These are phyloP conservation scores for Oconnorella tubifera DNA, from an alignment of 2,888 invertebrate species.

Conservation along the genomic window DNA sequence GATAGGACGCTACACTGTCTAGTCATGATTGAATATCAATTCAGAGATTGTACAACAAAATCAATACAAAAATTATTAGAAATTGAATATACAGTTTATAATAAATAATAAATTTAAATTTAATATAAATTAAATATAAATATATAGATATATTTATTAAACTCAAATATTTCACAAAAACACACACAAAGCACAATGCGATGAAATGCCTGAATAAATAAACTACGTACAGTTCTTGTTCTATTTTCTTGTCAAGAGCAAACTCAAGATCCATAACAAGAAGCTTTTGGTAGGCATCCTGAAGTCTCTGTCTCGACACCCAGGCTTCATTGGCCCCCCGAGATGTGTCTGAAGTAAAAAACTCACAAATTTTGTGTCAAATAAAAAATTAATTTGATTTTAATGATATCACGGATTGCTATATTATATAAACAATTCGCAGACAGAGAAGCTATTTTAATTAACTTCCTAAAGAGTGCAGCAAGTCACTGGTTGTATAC, in stretches of 20 bases:
- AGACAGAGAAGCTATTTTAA: too few species aligned
- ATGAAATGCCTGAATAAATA: too few species aligned
- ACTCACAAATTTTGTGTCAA: background rate
- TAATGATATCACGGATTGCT: too few species aligned
- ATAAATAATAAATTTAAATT: too few species aligned
- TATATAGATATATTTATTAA: background rate
- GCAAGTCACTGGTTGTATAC: too few species aligned
- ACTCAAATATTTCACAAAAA: constrained; percentile 10
- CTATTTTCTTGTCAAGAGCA: constrained; percentile 81
- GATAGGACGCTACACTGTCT: too few species aligned
- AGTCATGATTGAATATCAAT: too few species aligned
- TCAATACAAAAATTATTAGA: too few species aligned
- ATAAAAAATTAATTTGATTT: background rate
- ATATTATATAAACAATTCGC: too few species aligned
- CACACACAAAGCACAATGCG: background rate
- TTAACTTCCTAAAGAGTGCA: too few species aligned
- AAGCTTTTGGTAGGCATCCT: constrained; percentile 62
- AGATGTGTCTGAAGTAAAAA: constrained; percentile 28
- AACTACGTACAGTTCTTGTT: constrained; percentile 68
- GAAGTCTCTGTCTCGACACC: constrained; percentile 41
- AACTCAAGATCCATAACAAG: constrained; percentile 77
- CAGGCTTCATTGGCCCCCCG: constrained; percentile 34
- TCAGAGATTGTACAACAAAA: too few species aligned
- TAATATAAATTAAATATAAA: background rate
- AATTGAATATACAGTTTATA: too few species aligned